Evolutionary conservation across 2,888 invertebrate genomes (phyloP).

Genomic region (Lamellibrachia satsuma): DNA sequence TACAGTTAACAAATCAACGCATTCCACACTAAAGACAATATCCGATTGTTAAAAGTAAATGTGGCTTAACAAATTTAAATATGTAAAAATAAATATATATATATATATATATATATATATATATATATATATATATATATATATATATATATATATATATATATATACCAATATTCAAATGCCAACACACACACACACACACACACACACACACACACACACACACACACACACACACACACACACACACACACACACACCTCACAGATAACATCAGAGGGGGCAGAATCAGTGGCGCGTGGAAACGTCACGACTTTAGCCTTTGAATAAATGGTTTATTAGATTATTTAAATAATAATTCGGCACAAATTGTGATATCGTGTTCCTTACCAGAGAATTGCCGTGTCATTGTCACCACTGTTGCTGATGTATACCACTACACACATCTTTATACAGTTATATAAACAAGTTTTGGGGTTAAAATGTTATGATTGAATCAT

Average conservation of each 20-base stretch:
- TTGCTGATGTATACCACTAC: not conserved
- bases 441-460: not conserved
- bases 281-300: not conserved
- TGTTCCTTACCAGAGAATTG: not conserved
- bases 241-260: too few species aligned
- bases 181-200: too few species aligned
- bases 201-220: too few species aligned
- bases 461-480: not conserved
- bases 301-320: not conserved
- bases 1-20: too few species aligned
- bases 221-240: too few species aligned
- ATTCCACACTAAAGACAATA: too few species aligned
- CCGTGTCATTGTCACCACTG: not conserved
- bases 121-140: not conserved
- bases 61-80: too few species aligned
- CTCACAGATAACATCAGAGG: not conserved
- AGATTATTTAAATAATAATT: not conserved
- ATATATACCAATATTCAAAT: too few species aligned
- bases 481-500: not conserved
- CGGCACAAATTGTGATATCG: not conserved
- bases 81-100: too few species aligned
- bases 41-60: too few species aligned
- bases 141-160: too few species aligned
- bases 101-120: too few species aligned
- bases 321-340: not conserved